A percentile compares a stretch with the other conserved stretches of the same genome.
phyloP scores from a whole-genome alignment of 2,797 vertebrate genomes.

The Ceyx erithaca region DNA sequence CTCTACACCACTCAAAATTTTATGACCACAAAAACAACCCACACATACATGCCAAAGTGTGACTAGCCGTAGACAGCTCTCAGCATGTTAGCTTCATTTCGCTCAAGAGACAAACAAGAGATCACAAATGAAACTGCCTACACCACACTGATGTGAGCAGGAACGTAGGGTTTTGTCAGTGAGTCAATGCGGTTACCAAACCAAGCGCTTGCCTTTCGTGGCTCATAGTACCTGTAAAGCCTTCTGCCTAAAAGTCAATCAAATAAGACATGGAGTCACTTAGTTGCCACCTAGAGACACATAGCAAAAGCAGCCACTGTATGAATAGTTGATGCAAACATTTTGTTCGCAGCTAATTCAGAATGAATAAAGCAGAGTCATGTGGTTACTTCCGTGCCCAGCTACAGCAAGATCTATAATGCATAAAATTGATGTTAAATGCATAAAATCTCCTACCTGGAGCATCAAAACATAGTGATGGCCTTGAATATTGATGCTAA shows the following conservation, averaged over 20 bases:
- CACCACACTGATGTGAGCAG: conserved; percentile 28
- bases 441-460: conserved; percentile 62
- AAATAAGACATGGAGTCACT: conserved; percentile 31
- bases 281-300: conserved; percentile 50
- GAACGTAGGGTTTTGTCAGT: conserved; percentile 37
- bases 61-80: conserved; percentile 70
- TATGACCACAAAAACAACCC: conserved; percentile 71
- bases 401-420: conserved; percentile 15
- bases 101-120: conserved; percentile 67
- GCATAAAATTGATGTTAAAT: conserved; percentile 70
- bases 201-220: neutral
- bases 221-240: conserved; percentile 7
- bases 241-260: conserved; percentile 59
- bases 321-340: conserved; percentile 24
- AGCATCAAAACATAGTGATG: conserved; percentile 54
- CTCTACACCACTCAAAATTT: conserved; percentile 67
- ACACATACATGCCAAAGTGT: conserved; percentile 55
- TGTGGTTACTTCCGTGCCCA: neutral
- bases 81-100: conserved; percentile 66
- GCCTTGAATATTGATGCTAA: conserved; percentile 57
- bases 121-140: conserved; percentile 68
- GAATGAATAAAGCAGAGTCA: conserved; percentile 41
- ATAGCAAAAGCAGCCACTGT: conserved; percentile 11
- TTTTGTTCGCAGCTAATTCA: conserved; percentile 58
- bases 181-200: conserved; percentile 26